Percentiles rank a stretch among this genome's conserved stretches.
phyloP scores from a whole-genome alignment of 1,140 invertebrate species.

The Drosophila seguyi region DNA sequence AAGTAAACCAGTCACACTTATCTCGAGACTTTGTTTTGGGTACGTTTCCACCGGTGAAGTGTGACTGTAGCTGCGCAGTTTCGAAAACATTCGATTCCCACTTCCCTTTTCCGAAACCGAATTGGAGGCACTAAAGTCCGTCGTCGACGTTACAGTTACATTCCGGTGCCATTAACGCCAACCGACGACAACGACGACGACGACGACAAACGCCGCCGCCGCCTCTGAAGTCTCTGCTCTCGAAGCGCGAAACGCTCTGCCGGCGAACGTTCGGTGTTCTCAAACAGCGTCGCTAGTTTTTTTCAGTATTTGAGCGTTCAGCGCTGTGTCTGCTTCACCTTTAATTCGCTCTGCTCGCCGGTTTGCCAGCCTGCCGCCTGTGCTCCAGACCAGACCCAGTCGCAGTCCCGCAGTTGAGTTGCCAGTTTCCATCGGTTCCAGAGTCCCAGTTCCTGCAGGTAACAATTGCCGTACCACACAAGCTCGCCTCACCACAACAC shows the following conservation, averaged over 20 bases:
- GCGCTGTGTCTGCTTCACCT: conserved; percentile 57
- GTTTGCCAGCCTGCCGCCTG: too few species aligned
- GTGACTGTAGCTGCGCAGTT: conserved; percentile 31
- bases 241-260: conserved; percentile 18
- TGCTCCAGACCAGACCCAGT: conserved; percentile 6
- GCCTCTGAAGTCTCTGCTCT: conserved; percentile 8
- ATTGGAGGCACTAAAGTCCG: conserved; percentile 31
- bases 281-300: conserved; percentile 41
- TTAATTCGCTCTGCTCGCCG: conserved; percentile 27
- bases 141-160: conserved; percentile 51
- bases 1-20: background rate
- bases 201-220: background rate
- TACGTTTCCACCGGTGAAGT: background rate
- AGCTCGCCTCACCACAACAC: background rate
- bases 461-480: conserved; percentile 1
- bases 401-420: background rate
- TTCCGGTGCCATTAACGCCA: conserved; percentile 28
- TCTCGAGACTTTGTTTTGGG: background rate
- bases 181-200: conserved; percentile 21
- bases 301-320: conserved; percentile 68
- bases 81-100: conserved; percentile 21
- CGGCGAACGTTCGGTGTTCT: conserved; percentile 33
- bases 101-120: conserved; percentile 14
- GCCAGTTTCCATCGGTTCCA: background rate
- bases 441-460: conserved; percentile 17